Base-by-base conservation (phyloP, 2,113 vertebrate species). In the Alouatta palliata region DNA sequence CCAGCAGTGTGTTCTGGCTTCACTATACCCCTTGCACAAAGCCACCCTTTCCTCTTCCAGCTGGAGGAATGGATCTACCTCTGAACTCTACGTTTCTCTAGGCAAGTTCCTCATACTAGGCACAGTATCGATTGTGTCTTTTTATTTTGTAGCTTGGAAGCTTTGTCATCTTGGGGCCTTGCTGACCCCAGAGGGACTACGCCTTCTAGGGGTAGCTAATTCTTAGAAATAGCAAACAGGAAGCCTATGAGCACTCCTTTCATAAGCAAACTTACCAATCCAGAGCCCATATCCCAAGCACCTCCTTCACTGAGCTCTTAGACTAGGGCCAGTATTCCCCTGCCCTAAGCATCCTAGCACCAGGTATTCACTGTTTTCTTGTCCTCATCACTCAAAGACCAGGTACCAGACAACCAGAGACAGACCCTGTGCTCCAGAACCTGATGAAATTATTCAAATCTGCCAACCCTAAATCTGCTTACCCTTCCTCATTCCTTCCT, bases 51-150 rank as follows among this genome's bases (percentile, higher is more conserved):
- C 66, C 23, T 9, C 49, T 61, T 61, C 43, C 5, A 8, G 54
- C 45, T n/a, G 0, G 1, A 30, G 49, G 3, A 4, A 1, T 0
- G n/a, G 71, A 27, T 21, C 54, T 56, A 27, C 71, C 73, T 3
- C 17, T 6, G 14, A 40, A 37, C 25, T 23, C 58, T 20, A 14
- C 27, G 1, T 56, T 75, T 76, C 30, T 32, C 0, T 0, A 20
- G 6, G 17, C 35, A 61, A 25, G 32, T 11, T 4, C 64, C 21
- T 9, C 13, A 0, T 13, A 5, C 17, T 3, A 21, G 52, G 30
- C 17, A 11, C 2, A 19, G 56, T 1, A 10, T 19, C 2, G 0
- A 47, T 47, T 0, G 3, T 23, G 54, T 19, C 27, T 66, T 54
- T 54, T 58, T 27, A 32, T n/a, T 77, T 21, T 68, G n/a, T 43